These are phyloP conservation scores for Tetramorium alpestre DNA, from an alignment of 1,140 invertebrate species.

Conservation along the genomic window DNA sequence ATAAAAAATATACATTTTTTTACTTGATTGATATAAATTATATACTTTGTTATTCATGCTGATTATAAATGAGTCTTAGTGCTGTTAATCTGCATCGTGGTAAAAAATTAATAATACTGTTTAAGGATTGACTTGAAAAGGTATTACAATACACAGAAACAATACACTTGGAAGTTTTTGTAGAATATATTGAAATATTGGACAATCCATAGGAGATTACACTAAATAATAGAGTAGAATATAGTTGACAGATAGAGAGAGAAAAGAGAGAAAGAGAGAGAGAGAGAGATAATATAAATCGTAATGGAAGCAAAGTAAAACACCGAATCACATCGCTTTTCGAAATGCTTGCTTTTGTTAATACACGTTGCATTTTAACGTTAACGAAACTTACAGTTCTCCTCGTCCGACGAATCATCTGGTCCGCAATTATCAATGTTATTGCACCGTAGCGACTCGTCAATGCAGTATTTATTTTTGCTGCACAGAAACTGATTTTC, in stretches of 20 bases:
- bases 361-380: conserved; percentile 47
- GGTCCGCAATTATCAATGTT: conserved; percentile 92
- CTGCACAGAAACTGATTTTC: conserved; percentile 88
- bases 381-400: conserved; percentile 90
- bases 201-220: conserved; percentile 62
- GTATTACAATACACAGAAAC: conserved; percentile 69
- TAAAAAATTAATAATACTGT: conserved; percentile 22
- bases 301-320: conserved; percentile 60
- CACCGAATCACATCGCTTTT: conserved; percentile 55
- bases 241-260: conserved; percentile 69
- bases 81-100: not conserved
- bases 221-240: conserved; percentile 62
- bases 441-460: conserved; percentile 92
- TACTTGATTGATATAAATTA: conserved; percentile 10
- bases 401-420: conserved; percentile 92
- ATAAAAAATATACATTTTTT: not conserved
- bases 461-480: conserved; percentile 92
- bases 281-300: conserved; percentile 28
- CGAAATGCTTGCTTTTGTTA: conserved; percentile 44
- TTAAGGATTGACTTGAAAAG: conserved; percentile 55
- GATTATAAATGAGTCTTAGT: conserved; percentile 1
- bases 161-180: conserved; percentile 64
- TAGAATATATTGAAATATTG: conserved; percentile 62
- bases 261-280: conserved; percentile 29
- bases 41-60: conserved; percentile 20